Evolutionary conservation across 2,113 vertebrate genomes (phyloP).

Genomic region (Cyanoliseus patagonus): DNA sequence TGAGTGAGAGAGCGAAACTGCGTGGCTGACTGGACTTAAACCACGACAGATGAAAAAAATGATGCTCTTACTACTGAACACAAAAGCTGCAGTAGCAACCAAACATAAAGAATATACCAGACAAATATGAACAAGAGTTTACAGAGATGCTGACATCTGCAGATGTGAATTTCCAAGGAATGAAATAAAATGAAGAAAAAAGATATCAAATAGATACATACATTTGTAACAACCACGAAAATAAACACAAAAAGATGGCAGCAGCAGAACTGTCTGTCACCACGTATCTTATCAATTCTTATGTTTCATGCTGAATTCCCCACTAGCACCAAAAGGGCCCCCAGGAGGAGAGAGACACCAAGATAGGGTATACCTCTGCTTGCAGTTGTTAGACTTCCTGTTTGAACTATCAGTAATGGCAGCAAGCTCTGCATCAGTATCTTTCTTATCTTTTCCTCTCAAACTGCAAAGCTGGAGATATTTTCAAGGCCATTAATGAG

Average conservation of each 20-base stretch:
- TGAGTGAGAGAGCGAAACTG: no score
- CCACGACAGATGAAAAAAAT: neutral
- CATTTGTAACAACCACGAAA: neutral
- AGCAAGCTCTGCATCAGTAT: neutral
- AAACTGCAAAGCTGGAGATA: neutral
- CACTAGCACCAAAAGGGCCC: neutral
- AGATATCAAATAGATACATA: neutral
- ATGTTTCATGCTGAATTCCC: neutral
- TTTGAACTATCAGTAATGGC: neutral
- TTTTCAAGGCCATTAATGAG: neutral
- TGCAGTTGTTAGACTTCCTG: neutral
- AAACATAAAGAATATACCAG: neutral
- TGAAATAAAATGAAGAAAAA: neutral
- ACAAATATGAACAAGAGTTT: neutral
- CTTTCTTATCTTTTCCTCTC: neutral
- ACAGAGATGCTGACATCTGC: neutral
- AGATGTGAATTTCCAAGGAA: neutral
- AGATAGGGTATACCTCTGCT: neutral
- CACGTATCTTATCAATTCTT: neutral
- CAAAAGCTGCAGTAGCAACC: neutral
- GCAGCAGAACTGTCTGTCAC: neutral
- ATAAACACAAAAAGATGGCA: neutral
- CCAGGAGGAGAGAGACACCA: neutral
- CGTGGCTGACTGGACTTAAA: no score
- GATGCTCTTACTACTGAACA: neutral